Percentiles rank a stretch among this genome's conserved stretches.
Conservation (phyloP, 2,113 vertebrate species). For the Sturnus vulgaris region DNA sequence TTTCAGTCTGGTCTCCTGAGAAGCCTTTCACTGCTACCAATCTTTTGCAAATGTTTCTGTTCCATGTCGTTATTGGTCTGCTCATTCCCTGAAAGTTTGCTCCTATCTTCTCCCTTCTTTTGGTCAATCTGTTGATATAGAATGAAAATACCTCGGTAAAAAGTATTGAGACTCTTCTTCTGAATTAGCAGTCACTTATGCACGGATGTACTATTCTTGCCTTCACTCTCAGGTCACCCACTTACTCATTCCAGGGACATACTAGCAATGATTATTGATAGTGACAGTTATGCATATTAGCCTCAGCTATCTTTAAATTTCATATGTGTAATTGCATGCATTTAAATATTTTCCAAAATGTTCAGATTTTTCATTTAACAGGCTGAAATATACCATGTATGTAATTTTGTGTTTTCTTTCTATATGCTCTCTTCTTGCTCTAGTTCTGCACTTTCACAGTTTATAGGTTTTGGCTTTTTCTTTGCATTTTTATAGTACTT, state of each 20-base stretch:
- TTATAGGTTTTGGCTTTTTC: background rate
- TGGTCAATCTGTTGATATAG: background rate
- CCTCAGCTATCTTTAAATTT: background rate
- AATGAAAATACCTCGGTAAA: background rate
- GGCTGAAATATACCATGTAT: background rate
- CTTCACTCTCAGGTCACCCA: background rate
- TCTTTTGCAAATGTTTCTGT: background rate
- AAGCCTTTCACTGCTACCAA: background rate
- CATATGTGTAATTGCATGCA: background rate
- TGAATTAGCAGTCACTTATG: background rate
- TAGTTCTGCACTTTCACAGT: background rate
- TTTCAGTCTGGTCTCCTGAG: background rate
- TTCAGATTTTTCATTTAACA: background rate
- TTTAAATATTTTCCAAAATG: background rate
- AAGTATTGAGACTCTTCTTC: background rate
- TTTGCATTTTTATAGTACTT: background rate
- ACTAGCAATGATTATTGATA: background rate
- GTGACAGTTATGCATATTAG: background rate
- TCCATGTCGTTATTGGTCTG: background rate
- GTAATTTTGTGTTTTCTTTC: background rate
- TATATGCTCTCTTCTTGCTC: background rate
- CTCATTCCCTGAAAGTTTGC: background rate
- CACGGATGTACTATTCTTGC: background rate
- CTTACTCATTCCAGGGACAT: background rate
- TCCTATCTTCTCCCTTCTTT: background rate